Base-by-base conservation (phyloP, 2,888 invertebrate species). In the Pilophorus perplexus region DNA sequence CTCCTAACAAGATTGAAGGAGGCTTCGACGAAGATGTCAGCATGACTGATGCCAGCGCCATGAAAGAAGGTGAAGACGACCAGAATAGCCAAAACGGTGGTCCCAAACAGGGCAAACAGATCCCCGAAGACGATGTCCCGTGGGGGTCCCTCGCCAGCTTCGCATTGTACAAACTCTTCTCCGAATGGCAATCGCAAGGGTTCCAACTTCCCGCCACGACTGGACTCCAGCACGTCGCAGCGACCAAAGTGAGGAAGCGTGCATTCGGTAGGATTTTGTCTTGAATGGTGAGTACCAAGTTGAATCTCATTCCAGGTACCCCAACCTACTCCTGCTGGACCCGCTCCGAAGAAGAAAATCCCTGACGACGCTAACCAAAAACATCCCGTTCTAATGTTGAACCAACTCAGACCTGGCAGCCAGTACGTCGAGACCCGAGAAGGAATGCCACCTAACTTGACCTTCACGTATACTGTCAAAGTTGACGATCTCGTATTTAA, bases 61-160 rank as follows among this genome's bases (percentile, higher is more conserved):
- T 8, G 3, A 42, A 42, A 23, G 40, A 25, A 4, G 16, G n/a
- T n/a, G 33, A 28, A 6, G 40, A 12, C 23, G 18, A 14, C 48
- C 52, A 4, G 65, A 62, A n/a, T n/a, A n/a, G n/a, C n/a, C 37
- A 52, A 40, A 42, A 68, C 6, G 54, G 48, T 71, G 72, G 8
- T 10, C 3, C n/a, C 8, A 73, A 74, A 57, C 23, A 46, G 42
- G 14, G 27, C 44, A 42, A 25, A 10, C 20, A 5, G n/a, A n/a
- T n/a, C n/a, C 78, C 79, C 42, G 77, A 77, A 46, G 82, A 83
- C 69, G 83, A 83, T 40, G 81, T 90, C 71, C 90, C 90, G 1
- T 90, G 90, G 90, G 84, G 89, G 71, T 89, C 89, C 76, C 81
- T 92, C 73, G 90, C 90, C 3, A 89, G 89, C 25, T 91, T 87